Base-by-base conservation (phyloP, 2,113 vertebrate genomes). In the Perca flavescens region DNA sequence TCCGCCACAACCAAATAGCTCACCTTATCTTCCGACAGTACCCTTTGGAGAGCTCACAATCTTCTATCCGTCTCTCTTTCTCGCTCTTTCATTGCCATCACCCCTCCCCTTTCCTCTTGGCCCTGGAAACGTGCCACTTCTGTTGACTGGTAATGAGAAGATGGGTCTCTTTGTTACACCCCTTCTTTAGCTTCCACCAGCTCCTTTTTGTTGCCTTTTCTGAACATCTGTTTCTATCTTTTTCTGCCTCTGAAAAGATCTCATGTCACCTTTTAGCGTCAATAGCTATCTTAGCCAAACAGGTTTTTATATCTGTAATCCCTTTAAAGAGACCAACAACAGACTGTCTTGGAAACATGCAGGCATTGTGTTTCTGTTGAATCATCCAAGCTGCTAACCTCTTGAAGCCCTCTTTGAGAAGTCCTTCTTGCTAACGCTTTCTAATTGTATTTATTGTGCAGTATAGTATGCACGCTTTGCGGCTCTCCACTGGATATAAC, bases 1-100 rank as follows among this genome's bases (percentile, higher is more conserved):
- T 83, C 90, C 89, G 76, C 82, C 81, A 80, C 81, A 83, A 87
- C 80, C 80, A 86, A 89, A 89, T 79, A 87, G 87, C 86, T 84
- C 81, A 60, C 84, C 92, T 93, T 93, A 94, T 94, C 91, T 91
- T 58, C 79, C 85, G 83, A 90, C 78, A 80, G 79, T 53, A 72
- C 73, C 49, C 64, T 86, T 89, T 87, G 74, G 74, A 89, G 84
- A 83, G 78, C 77, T 83, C 77, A 14, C 74, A 43, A 83, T 84
- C 66, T 70, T 90, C 80, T 80, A 62, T 85, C 83, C 4, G 46
- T 77, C 85, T 80, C 74, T 79, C 43, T 63, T 60, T 52, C 77
- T 54, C 40, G 15, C 58, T 74, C 83, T 79, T 82, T 83, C 80
- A 22, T 66, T 66, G 40, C 64, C 28, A 50, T 81, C 13, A 54